Base-by-base conservation (phyloP, 1,140 invertebrate genomes). In the Ganaspis sp. region DNA sequence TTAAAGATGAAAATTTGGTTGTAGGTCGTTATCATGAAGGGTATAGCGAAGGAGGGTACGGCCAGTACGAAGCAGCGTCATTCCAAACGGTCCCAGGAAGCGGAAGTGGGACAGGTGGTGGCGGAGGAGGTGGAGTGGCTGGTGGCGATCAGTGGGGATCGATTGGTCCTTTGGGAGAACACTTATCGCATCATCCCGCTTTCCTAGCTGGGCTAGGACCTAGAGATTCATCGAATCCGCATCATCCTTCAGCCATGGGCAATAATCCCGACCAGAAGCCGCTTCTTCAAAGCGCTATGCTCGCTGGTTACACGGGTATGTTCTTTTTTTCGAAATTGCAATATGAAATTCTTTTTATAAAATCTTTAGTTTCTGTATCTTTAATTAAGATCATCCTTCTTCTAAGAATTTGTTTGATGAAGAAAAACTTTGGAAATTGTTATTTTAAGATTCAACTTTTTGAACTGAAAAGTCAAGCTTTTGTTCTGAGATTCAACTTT, bases 21-120 rank as follows among this genome's bases (percentile, higher is more conserved):
- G 71, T 87, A 92, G 93, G 91, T 84, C 93, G 94, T 84, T 94
- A 93, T 82, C 94, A 94, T 79, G 94, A 96, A 64, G 92, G 92
- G 4, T 95, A 95, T 86, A 91, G 90, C 77, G 92, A 94, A 77
- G 88, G 92, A 58, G 87, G 91, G 69, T 95, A 94, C 85, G 92
- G 92, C 42, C 92, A 94, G 9, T 96, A 95, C 83, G 96, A 97
- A 81, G 92, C 93, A 69, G 93, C 93, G 77, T 93, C 94, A 72
- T 97, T 96, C 89, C 96, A 96, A 91, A 95, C 95, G 73, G 97
- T 97, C 84, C 96, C 96, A 15, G 94, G 93, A 58, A 91, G 90
- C 81, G 87, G 89, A 77, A 89, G 86, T 70, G 93, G 94, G 80
- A 93, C 92, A 17, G 92, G 92, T 80, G 91, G 92, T 15, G 91